These are phyloP conservation scores for Acronicta alni DNA, from an alignment of 2,888 invertebrate genomes.

Conservation along the genomic window DNA sequence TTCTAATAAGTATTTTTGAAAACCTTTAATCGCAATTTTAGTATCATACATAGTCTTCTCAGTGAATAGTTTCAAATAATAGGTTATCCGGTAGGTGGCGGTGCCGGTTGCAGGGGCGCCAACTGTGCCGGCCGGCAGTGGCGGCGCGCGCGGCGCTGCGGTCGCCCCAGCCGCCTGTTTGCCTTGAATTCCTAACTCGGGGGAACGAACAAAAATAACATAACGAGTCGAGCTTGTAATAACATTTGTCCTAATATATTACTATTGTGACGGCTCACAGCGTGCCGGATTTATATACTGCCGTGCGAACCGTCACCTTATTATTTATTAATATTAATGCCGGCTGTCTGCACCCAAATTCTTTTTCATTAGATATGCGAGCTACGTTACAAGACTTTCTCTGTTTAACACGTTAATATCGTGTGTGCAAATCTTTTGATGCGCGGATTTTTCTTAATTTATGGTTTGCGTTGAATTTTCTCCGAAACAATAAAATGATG, in stretches of 20 bases:
- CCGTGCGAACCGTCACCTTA: slow-evolving; percentile 83
- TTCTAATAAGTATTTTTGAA: neutral
- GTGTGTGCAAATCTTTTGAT: slow-evolving; percentile 74
- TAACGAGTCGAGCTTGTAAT: slow-evolving; percentile 85
- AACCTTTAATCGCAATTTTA: neutral
- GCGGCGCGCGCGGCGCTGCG: slow-evolving; percentile 36
- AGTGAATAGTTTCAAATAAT: slow-evolving; percentile 22
- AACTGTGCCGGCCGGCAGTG: slow-evolving; percentile 34
- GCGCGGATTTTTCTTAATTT: slow-evolving; percentile 64
- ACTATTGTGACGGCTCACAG: slow-evolving; percentile 85
- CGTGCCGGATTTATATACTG: slow-evolving; percentile 82
- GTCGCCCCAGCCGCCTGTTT: slow-evolving; percentile 57
- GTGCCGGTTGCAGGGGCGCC: slow-evolving; percentile 16
- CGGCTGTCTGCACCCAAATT: slow-evolving; percentile 78
- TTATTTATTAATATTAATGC: slow-evolving; percentile 86
- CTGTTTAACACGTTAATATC: slow-evolving; percentile 71
- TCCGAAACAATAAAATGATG: slow-evolving; percentile 23
- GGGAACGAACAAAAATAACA: slow-evolving; percentile 85
- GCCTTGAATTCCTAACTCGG: slow-evolving; percentile 71
- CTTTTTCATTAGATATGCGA: slow-evolving; percentile 80
- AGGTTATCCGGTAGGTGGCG: slow-evolving; percentile 37
- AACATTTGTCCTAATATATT: slow-evolving; percentile 88
- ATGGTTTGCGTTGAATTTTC: slow-evolving; percentile 50
- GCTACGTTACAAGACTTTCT: slow-evolving; percentile 57
- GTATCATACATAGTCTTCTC: neutral